Conservation (phyloP, 2,888 invertebrate species). For the Theretra japonica region DNA sequence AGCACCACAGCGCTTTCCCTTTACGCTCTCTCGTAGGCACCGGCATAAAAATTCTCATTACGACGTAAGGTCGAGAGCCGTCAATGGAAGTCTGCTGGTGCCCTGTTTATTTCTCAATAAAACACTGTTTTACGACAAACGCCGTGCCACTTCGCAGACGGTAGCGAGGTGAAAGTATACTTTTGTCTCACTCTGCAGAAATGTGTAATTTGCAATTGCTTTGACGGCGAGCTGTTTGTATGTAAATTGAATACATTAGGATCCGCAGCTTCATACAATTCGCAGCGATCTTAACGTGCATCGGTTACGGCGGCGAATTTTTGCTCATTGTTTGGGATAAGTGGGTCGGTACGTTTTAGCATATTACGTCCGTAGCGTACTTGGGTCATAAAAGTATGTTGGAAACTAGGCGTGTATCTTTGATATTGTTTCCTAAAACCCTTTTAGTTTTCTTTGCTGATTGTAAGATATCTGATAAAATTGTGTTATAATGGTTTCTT, state of each 20-base stretch:
- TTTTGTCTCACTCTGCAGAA: conserved; percentile 27
- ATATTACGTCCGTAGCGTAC: background rate
- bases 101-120: conserved; percentile 67
- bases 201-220: conserved; percentile 32
- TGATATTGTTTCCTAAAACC: too few species aligned
- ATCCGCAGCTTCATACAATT: conserved; percentile 14
- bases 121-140: conserved; percentile 63
- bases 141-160: conserved; percentile 44
- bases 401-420: too few species aligned
- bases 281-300: conserved; percentile 4
- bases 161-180: background rate
- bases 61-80: conserved; percentile 50
- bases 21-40: conserved; percentile 36
- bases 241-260: conserved; percentile 27
- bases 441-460: too few species aligned
- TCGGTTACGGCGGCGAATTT: conserved; percentile 3
- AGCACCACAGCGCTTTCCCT: conserved; percentile 35
- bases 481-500: too few species aligned
- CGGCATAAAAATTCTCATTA: conserved; percentile 58
- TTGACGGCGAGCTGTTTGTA: conserved; percentile 27
- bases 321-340: conserved; percentile 4
- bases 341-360: background rate
- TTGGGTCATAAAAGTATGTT: too few species aligned
- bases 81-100: conserved; percentile 62
- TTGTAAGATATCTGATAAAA: too few species aligned